These are phyloP conservation scores for Rhagonycha fulva DNA, from an alignment of 2,888 invertebrate species.

Conservation along the genomic window DNA sequence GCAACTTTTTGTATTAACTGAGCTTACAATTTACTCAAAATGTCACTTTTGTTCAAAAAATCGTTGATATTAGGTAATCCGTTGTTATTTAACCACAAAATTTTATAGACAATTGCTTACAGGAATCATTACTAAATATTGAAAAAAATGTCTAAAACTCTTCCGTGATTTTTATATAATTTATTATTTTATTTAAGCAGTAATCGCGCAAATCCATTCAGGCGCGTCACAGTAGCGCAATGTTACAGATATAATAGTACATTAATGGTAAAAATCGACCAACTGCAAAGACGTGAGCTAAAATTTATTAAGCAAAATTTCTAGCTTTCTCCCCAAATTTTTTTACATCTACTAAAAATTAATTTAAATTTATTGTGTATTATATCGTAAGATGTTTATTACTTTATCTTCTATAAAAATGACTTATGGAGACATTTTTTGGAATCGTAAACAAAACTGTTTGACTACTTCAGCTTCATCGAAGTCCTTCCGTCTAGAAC, in stretches of 20 bases:
- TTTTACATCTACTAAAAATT: background rate
- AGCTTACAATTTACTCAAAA: no score
- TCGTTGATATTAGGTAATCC: background rate
- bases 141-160: no score
- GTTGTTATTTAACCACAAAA: background rate
- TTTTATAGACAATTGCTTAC: no score
- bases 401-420: background rate
- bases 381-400: background rate
- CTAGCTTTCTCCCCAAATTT: background rate
- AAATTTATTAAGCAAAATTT: background rate
- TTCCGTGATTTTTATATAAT: no score
- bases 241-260: background rate
- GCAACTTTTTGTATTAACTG: no score
- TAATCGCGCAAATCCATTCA: no score
- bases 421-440: background rate
- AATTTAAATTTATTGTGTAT: background rate
- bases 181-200: no score
- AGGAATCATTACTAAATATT: no score
- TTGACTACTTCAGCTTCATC: background rate
- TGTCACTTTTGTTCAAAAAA: no score
- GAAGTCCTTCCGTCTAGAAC: background rate
- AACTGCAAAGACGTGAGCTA: background rate
- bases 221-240: no score
- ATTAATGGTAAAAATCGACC: background rate
- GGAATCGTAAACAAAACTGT: background rate